Evolutionary conservation across 92 coral and sea anemone species (phyloP), one percentile per base, ranked within the genome.

Genomic region (Zoanthus gigantus): DNA sequence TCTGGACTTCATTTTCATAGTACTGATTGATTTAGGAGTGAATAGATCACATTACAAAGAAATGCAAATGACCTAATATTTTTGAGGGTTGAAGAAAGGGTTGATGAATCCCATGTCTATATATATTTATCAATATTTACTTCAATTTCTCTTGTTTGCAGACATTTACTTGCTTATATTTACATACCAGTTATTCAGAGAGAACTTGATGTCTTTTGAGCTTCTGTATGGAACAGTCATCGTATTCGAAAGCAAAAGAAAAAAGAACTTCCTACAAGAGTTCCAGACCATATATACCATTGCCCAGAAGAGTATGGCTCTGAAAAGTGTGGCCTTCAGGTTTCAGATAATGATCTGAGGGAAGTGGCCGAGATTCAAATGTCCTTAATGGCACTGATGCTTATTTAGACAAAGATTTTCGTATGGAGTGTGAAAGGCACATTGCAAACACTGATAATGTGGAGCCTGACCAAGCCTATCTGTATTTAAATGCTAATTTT

Each of bases 231-330:
- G 95, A 93, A 90, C 42, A 86, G 76, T 68, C 93, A 86, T 47
- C 61, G 93, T 14, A 73, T 32, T 9, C 52, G 93, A 42, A 78
- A 63, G 72, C 92, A 90, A 48, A 83, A 52, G 72, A 87, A 88
- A 15, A 87, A 93, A 74, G 90, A 90, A 74, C 93, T 93, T 34
- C 92, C 95, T 18, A 82, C 94, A 45, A 92, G 95, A 76, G 88
- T 93, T 7, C 93, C 95, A 17, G 91, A 90, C 14, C 93, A 90
- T 63, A 92, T 90, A 34, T 92, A 87, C 60, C 42, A 72, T 50
- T 90, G 87, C 58, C 92, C 90, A 23, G 92, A 89, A 32, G 8
- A 89, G 30, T 60, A 92, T 85, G 92, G 92, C 53, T 92, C 93
- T 28, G 88, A 91, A 69, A 88, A 85, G 57, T 84, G 95, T 91